A percentile compares a stretch with the other conserved stretches of the same genome.
Evolutionary conservation across 2,797 vertebrate species (phyloP).

Genomic region (Lepus townsendii): DNA sequence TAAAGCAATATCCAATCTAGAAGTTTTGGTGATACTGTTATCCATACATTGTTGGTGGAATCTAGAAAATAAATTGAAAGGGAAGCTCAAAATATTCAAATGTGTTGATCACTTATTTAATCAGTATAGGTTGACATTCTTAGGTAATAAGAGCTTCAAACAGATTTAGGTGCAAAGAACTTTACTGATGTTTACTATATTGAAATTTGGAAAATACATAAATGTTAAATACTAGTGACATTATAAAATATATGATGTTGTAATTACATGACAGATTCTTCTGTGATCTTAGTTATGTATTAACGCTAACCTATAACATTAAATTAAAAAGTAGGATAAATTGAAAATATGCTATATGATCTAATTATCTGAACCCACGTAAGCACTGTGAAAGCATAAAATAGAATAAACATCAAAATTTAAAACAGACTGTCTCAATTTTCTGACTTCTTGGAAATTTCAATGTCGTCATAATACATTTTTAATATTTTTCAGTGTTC

Average conservation of each 20-base stretch:
- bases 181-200: neutral
- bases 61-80: constrained; percentile 24
- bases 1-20: neutral
- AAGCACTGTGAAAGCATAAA: neutral
- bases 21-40: neutral
- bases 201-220: neutral
- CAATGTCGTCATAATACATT: neutral
- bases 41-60: neutral
- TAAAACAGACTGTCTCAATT: neutral
- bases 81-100: neutral
- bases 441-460: constrained; percentile 17
- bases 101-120: neutral
- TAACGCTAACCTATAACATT: neutral
- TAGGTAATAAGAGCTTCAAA: neutral
- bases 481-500: neutral
- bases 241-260: neutral
- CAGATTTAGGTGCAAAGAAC: neutral
- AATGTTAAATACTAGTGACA: neutral
- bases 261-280: neutral
- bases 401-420: neutral
- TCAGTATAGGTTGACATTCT: neutral
- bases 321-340: neutral
- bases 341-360: neutral
- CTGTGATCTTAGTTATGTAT: neutral
- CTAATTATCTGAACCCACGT: constrained; percentile 5